A percentile compares a stretch with the other conserved stretches of the same genome.
phyloP scores from a whole-genome alignment of 2,797 vertebrate species.

The Notolepis coatsorum region DNA sequence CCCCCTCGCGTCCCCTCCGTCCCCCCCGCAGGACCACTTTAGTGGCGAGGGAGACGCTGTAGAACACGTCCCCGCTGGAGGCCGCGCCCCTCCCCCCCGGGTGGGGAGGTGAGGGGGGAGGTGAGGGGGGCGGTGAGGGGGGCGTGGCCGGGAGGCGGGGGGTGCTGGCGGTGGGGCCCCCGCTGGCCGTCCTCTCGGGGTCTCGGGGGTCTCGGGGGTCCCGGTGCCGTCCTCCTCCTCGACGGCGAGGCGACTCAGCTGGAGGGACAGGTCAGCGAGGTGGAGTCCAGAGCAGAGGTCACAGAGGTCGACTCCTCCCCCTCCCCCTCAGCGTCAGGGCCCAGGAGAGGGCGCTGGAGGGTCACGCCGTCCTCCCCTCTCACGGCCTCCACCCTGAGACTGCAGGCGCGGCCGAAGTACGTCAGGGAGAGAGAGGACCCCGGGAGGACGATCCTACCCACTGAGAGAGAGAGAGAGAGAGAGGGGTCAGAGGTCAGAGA shows the following conservation, averaged over 20 bases:
- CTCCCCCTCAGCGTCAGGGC: slow-evolving; percentile 44
- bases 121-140: slow-evolving; percentile 38
- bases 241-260: slow-evolving; percentile 82
- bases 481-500: too few species aligned
- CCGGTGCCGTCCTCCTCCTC: slow-evolving; percentile 29
- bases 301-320: too few species aligned
- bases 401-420: slow-evolving; percentile 88
- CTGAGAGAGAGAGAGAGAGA: too few species aligned
- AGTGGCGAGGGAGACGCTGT: slow-evolving; percentile 84
- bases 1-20: slow-evolving; percentile 14
- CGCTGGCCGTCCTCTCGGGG: too few species aligned
- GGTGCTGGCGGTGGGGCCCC: slow-evolving; percentile 74
- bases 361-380: slow-evolving; percentile 85
- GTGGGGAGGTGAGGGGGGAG: slow-evolving; percentile 44
- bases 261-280: slow-evolving; percentile 83
- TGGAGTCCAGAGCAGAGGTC: slow-evolving; percentile 60
- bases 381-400: slow-evolving; percentile 79
- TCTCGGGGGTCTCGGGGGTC: slow-evolving; percentile 12
- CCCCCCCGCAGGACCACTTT: slow-evolving; percentile 75
- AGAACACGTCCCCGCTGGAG: slow-evolving; percentile 84
- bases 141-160: slow-evolving; percentile 54
- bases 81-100: slow-evolving; percentile 13
- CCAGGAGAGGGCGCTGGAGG: slow-evolving; percentile 48
- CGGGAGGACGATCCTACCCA: slow-evolving; percentile 87
- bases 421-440: slow-evolving; percentile 85